These are phyloP conservation scores for Pollenia labialis DNA, from an alignment of 2,888 invertebrate genomes.

Conservation along the genomic window DNA sequence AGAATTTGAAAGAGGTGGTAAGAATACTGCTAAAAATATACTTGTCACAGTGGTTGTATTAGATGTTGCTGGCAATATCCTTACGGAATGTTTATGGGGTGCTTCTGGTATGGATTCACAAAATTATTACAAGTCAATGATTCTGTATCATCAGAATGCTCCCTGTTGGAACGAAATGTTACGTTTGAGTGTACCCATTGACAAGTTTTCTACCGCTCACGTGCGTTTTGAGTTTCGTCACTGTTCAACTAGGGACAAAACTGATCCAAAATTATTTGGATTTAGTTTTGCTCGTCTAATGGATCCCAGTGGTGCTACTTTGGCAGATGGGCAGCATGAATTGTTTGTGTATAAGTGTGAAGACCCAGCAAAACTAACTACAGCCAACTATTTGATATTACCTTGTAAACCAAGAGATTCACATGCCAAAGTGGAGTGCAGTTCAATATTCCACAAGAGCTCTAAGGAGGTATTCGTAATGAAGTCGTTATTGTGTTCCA, in stretches of 20 bases:
- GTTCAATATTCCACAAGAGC: constrained; percentile 89
- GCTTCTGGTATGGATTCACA: constrained; percentile 92
- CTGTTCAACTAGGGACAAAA: constrained; percentile 96
- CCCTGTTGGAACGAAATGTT: constrained; percentile 97
- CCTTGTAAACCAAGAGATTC: constrained; percentile 88
- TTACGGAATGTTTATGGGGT: constrained; percentile 90
- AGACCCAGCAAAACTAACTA: constrained; percentile 87
- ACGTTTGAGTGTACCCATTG: constrained; percentile 94
- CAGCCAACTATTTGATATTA: constrained; percentile 87
- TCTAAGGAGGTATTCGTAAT: constrained; percentile 93
- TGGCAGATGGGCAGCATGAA: constrained; percentile 94
- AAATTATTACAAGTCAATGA: constrained; percentile 92
- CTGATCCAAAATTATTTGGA: constrained; percentile 95
- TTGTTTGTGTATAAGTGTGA: constrained; percentile 97
- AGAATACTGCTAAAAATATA: constrained; percentile 97
- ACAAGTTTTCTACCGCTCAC: constrained; percentile 96
- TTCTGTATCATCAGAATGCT: constrained; percentile 96
- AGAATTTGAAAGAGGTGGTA: constrained; percentile 96
- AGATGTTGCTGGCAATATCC: constrained; percentile 88
- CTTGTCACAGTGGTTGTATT: constrained; percentile 93
- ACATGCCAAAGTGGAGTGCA: constrained; percentile 84
- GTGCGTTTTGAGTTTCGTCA: constrained; percentile 96
- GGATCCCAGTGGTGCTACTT: constrained; percentile 95
- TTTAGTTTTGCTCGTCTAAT: constrained; percentile 95
- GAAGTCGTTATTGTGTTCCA: constrained; percentile 94